Base-by-base conservation (phyloP, 2,888 invertebrate genomes). In the Ashinkailepas kermadecensis region DNA sequence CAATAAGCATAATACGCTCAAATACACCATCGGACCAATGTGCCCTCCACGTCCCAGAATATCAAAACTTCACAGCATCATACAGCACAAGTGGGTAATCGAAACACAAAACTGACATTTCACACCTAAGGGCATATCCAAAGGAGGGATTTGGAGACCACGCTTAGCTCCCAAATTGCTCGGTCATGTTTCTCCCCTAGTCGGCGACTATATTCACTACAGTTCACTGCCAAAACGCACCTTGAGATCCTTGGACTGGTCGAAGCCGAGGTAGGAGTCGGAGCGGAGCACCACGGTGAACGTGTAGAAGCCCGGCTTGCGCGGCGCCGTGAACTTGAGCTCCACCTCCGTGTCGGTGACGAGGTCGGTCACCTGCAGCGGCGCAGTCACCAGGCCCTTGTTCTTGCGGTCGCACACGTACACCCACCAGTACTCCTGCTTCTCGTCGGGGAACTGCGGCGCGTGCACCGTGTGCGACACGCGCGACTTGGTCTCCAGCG, bases 361-460 rank as follows among this genome's bases (percentile, higher is more conserved):
- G 83, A 99, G 91, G 87, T 95, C 95, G 81, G 98, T 98, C 83
- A 99, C 93, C 87, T 97, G 94, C 87, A 94, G 94, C 74, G 99
- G 98, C 85, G 95, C 93, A 81, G 98, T 96, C 85, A 98, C 91
- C 85, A 99, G 89, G 83, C 94, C 93, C 87, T 93, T 93, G 85
- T 94, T 94, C 89, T 96, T 98, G 86, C 95, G 92, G 89, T 99
- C 99, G 88, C 95, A 95, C 85, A 99, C 94, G 88, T 99, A 99
- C 84, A 98, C 93, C 98, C 99, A 99, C 99, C 99, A 99, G 89
- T 94, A 98, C 88, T 99, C 99, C 87, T 97, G 97, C 87, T 99
- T 97, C 85, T 94, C 94, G 89, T 93, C 93, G 9, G 99, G 97
- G 88, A 94, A 99, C 88, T 93, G 93, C 0, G 99, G 99, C 89